Evolutionary conservation across 1,140 invertebrate genomes (phyloP).

Genomic region (Trachymyrmex cornetzi): DNA sequence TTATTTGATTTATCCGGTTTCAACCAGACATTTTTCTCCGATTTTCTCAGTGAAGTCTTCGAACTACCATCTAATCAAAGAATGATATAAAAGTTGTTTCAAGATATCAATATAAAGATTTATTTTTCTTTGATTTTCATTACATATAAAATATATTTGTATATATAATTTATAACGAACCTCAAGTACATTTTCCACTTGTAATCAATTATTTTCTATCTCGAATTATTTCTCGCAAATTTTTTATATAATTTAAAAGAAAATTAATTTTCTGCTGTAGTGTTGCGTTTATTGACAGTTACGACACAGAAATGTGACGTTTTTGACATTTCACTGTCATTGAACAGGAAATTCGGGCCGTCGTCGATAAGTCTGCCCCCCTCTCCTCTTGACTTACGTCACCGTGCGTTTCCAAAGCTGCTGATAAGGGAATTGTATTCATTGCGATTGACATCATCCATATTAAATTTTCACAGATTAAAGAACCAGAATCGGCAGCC

Average conservation of each 20-base stretch:
- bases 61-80: neutral
- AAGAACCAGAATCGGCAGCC: slow-evolving; percentile 39
- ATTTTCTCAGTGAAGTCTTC: no score
- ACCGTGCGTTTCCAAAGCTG: slow-evolving; percentile 42
- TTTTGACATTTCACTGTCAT: slow-evolving; percentile 58
- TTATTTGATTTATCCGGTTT: no score
- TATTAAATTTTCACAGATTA: slow-evolving; percentile 17
- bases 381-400: slow-evolving; percentile 52
- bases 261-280: slow-evolving; percentile 36
- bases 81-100: neutral
- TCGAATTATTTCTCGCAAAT: neutral
- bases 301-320: neutral
- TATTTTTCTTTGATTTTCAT: neutral
- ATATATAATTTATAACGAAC: neutral
- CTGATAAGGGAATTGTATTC: slow-evolving; percentile 37
- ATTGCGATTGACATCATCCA: slow-evolving; percentile 7
- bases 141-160: neutral
- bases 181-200: no score
- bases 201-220: neutral
- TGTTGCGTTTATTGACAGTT: neutral
- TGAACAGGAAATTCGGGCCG: slow-evolving; percentile 47
- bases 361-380: slow-evolving; percentile 8
- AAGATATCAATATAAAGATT: slow-evolving; percentile 10
- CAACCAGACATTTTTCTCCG: no score
- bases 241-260: slow-evolving; percentile 11